phyloP scores from a whole-genome alignment of 1,140 invertebrate genomes.

The Heterodera schachtii region DNA sequence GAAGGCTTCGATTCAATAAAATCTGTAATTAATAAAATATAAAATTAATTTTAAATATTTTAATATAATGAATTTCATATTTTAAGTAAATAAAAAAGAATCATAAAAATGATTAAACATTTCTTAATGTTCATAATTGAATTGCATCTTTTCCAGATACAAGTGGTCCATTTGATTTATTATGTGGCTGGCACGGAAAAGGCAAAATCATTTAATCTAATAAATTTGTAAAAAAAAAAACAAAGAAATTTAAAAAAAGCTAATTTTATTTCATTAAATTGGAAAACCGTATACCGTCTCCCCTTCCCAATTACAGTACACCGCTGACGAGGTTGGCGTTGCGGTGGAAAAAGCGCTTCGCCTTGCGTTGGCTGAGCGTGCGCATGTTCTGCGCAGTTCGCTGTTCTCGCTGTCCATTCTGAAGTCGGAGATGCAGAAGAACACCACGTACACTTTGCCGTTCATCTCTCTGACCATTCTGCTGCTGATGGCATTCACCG shows the following conservation, averaged over 20 bases:
- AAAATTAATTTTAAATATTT: no score
- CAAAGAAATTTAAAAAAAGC: neutral
- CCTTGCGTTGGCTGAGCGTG: conserved; percentile 41
- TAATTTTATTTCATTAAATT: no score
- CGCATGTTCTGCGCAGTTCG: conserved; percentile 43
- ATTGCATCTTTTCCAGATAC: conserved; percentile 31
- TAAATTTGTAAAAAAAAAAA: conserved; percentile 1
- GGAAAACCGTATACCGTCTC: neutral
- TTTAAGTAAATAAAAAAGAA: no score
- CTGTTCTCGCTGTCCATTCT: conserved; percentile 61
- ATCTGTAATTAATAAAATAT: conserved; percentile 1
- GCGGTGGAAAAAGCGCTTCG: conserved; percentile 52
- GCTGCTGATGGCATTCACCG: conserved; percentile 58
- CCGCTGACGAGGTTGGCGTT: conserved; percentile 57
- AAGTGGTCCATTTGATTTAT: conserved; percentile 59
- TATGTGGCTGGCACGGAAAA: conserved; percentile 54
- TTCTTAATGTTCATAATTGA: no score
- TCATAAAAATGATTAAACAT: no score
- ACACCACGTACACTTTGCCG: conserved; percentile 64
- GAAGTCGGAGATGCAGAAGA: conserved; percentile 64
- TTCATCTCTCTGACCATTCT: conserved; percentile 62
- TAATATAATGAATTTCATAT: no score
- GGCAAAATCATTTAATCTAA: conserved; percentile 10
- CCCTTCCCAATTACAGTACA: conserved; percentile 39
- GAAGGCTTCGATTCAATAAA: conserved; percentile 48